Percentiles rank a stretch among this genome's conserved stretches.
Evolutionary conservation across 1,140 invertebrate genomes (phyloP).

Genomic region (Colletes latitarsis): DNA sequence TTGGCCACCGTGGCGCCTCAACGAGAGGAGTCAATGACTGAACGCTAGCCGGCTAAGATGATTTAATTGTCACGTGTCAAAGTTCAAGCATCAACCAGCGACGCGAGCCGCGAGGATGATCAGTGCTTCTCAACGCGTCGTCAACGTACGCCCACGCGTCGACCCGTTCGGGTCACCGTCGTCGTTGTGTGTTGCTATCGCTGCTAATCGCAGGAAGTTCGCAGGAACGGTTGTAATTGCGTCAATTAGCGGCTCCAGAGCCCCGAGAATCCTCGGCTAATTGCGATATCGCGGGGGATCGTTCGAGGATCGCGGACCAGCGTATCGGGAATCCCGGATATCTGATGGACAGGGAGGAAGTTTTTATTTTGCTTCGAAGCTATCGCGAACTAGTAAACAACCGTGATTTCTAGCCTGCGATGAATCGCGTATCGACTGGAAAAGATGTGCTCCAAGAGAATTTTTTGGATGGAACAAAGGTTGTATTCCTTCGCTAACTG

Average conservation of each 20-base stretch:
- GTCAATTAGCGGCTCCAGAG: slow-evolving; percentile 35
- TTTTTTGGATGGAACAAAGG: too few species aligned
- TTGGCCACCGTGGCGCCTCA: slow-evolving; percentile 63
- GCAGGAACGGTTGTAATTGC: slow-evolving; percentile 49
- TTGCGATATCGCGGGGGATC: slow-evolving; percentile 18
- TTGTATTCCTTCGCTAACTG: too few species aligned
- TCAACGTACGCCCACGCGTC: background rate
- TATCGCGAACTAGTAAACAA: too few species aligned
- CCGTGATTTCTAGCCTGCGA: too few species aligned
- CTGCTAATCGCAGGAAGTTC: slow-evolving; percentile 56
- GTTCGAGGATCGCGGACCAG: background rate
- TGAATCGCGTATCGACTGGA: too few species aligned
- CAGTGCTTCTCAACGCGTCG: slow-evolving; percentile 36
- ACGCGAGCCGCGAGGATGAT: slow-evolving; percentile 20
- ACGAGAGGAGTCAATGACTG: slow-evolving; percentile 61
- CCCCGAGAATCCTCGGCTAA: slow-evolving; percentile 44
- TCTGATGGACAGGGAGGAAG: too few species aligned
- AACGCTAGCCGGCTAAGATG: slow-evolving; percentile 63
- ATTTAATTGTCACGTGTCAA: slow-evolving; percentile 74
- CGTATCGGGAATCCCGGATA: background rate
- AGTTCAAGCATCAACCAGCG: slow-evolving; percentile 54
- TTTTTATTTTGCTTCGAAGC: too few species aligned
- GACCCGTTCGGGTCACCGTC: too few species aligned
- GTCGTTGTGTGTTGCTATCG: slow-evolving; percentile 9
- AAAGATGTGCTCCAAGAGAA: too few species aligned